Conservation (phyloP, 2,113 vertebrate species). For the Cebidichthys violaceus region DNA sequence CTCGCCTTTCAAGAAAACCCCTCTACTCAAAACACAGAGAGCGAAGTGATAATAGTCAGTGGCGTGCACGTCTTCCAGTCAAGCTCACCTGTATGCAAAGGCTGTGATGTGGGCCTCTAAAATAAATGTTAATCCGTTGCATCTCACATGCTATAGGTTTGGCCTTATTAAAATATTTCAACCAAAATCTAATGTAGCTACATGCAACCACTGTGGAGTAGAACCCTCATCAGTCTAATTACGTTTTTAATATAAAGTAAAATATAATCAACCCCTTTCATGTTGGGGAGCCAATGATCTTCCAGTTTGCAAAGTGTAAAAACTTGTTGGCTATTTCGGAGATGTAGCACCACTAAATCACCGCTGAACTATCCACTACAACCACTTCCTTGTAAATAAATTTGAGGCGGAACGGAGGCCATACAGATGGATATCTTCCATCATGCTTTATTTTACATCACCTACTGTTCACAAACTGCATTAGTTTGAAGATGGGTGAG, state of each 20-base stretch:
- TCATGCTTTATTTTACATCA: not conserved
- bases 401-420: not conserved
- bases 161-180: not conserved
- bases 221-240: not conserved
- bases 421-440: not conserved
- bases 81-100: not conserved
- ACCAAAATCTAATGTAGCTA: not conserved
- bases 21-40: not conserved
- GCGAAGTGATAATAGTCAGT: not conserved
- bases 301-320: not conserved
- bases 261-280: not conserved
- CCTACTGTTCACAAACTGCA: not conserved
- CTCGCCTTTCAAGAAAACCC: not conserved
- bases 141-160: not conserved
- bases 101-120: not conserved
- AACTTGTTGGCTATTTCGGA: not conserved
- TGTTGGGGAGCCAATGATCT: not conserved
- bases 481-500: not conserved
- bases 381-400: not conserved
- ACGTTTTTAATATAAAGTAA: too few species aligned
- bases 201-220: not conserved
- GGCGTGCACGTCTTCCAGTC: not conserved
- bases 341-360: not conserved
- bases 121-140: not conserved
- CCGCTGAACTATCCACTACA: not conserved